Conservation (phyloP, 2,797 vertebrate species). For the Yasuhikotakia modesta region DNA sequence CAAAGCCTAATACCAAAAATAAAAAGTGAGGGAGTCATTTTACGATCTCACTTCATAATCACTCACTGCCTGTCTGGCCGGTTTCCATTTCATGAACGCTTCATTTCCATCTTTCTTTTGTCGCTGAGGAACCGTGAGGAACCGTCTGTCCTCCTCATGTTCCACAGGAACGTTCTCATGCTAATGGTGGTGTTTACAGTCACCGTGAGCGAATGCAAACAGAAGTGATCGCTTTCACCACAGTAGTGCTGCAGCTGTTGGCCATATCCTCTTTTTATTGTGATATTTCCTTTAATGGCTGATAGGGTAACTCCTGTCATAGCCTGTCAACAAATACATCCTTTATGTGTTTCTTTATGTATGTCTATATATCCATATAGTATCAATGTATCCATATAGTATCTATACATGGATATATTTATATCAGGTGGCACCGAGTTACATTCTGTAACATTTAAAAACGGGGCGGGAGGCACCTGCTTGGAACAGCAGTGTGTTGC, state of each 20-base stretch:
- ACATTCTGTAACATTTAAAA: not conserved
- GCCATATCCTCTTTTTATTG: constrained; percentile 5
- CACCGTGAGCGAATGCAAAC: not conserved
- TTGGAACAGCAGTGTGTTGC: constrained; percentile 55
- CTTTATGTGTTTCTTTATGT: too few species aligned
- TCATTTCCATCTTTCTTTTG: constrained; percentile 24
- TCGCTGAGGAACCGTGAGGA: not conserved
- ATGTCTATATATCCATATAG: too few species aligned
- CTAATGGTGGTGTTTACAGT: not conserved
- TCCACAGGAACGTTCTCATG: not conserved
- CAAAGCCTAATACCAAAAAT: too few species aligned
- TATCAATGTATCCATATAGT: too few species aligned
- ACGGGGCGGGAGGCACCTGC: constrained; percentile 15
- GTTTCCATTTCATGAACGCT: constrained; percentile 24
- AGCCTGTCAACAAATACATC: not conserved
- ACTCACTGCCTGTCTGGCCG: not conserved
- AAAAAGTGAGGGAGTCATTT: not conserved
- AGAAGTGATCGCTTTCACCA: not conserved
- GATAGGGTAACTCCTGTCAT: not conserved
- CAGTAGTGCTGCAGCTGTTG: not conserved
- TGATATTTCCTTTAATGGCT: constrained; percentile 7
- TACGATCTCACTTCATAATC: not conserved
- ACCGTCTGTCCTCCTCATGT: constrained; percentile 3
- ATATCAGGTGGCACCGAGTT: too few species aligned
- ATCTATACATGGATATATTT: too few species aligned